Evolutionary conservation across 2,113 vertebrate species (phyloP), one percentile per base, ranked within the genome.

Genomic region (Tyto alba): DNA sequence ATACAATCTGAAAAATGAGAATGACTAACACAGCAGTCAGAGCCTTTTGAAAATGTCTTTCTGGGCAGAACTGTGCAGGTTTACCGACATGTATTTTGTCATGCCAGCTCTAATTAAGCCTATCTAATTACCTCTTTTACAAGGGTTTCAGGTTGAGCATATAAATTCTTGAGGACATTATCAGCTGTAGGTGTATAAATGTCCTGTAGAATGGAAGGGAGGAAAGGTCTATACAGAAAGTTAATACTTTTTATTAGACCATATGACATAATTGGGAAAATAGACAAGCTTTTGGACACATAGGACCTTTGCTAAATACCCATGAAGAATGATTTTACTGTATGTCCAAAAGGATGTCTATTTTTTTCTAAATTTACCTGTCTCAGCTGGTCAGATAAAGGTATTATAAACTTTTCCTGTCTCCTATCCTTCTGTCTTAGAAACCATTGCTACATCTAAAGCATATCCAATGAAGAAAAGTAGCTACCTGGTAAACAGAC

Each of bases 81-180:
- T 96, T 82, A 47, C 59, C 20, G 89, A 63, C 87, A 84, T 62
- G 16, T 26, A 76, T 81, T 94, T 86, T 91, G 77, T 96, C 84
- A 62, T 45, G 68, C 63, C 75, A 78, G 38, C 73, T 82, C 66
- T 96, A 97, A 97, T 96, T 97, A 96, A 94, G 72, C 53, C 64
- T 91, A 50, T 85, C 93, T 95, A 89, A 96, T 96, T 92, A 89
- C 77, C 69, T 59, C 67, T 94, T 55, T 91, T 84, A 77, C 86
- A 95, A 93, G 71, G 32, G 32, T 80, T 96, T 95, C 84, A 72
- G 89, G 71, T 15, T 83, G 55, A 96, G 59, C 43, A 18, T 34
- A 82, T 78, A 80, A 92, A 93, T 93, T 82, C 47, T 67, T 27
- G 72, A 75, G 60, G 89, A 88, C 47, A 25, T 74, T 88, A 29